Base-by-base conservation (phyloP, 2,888 invertebrate genomes). In the Lycaena phlaeas region DNA sequence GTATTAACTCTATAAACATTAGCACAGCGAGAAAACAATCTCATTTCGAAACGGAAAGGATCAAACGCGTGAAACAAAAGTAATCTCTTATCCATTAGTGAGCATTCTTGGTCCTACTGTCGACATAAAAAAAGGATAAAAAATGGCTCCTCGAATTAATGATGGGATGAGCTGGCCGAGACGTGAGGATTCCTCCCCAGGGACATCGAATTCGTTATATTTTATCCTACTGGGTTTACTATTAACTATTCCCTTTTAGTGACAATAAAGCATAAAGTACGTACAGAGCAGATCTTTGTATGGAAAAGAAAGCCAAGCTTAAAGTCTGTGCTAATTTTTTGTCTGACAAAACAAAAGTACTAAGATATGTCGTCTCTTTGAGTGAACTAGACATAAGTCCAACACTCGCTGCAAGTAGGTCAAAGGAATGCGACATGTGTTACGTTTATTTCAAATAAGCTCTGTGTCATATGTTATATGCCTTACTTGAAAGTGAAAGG, bases 131-230 rank as follows among this genome's bases (percentile, higher is more conserved):
- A 41, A 42, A 27, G 34, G 45, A 48, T 50, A 48, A 51, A 48
- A 49, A 46, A 48, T 45, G 45, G 40, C 43, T 37, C 42, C 29
- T 47, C 42, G 52, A 54, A 61, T 54, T 54, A 68, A 72, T 74
- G 69, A 67, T 66, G 49, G 60, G 51, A 52, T 48, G 54, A 58
- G 56, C 46, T 52, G 51, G 52, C 51, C 44, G 44, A 42, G 47
- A 44, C 51, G 43, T 43, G 45, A 43, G 43, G 41, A 40, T 42
- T 41, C 39, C 47, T 40, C 45, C 44, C 45, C 40, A 49, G 43
- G 40, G 42, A 41, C 44, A n/a, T n/a, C n/a, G 40, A 44, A 47
- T 45, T 51, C 46, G 50, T 50, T 43, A 50, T 6, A 22, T 9
- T 22, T 5, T 22, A 22, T n/a, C n/a, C n/a, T n/a, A n/a, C n/a